Conservation (phyloP, 2,888 invertebrate species). For the Clepsis dumicolana region DNA sequence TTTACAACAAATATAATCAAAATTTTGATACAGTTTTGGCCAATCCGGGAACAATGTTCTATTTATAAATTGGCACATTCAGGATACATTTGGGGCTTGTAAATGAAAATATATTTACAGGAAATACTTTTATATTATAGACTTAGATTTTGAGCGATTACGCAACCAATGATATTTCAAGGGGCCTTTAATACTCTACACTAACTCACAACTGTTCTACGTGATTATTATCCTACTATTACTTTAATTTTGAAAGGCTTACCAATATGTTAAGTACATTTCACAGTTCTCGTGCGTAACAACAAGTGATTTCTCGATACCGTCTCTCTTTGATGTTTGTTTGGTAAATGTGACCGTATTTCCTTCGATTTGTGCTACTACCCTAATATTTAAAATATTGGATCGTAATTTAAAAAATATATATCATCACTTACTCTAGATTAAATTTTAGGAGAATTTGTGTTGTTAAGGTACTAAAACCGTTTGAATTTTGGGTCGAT, state of each 20-base stretch:
- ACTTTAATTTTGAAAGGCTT: conserved; percentile 32
- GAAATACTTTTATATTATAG: not conserved
- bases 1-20: conserved; percentile 57
- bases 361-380: conserved; percentile 46
- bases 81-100: conserved; percentile 3
- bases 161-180: conserved; percentile 10
- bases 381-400: conserved; percentile 22
- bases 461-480: conserved; percentile 30
- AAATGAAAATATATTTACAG: conserved; percentile 30
- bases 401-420: conserved; percentile 20
- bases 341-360: conserved; percentile 35
- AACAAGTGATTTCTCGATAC: conserved; percentile 51
- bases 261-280: conserved; percentile 49
- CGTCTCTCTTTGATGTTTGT: conserved; percentile 28
- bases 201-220: not conserved
- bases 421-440: conserved; percentile 22
- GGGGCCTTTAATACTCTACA: conserved; percentile 7
- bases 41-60: conserved; percentile 46
- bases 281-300: conserved; percentile 50
- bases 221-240: conserved; percentile 10
- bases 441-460: too few relatives aligned
- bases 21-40: conserved; percentile 49
- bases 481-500: conserved; percentile 11
- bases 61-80: conserved; percentile 55
- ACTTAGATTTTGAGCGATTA: conserved; percentile 18